A percentile compares a stretch with the other conserved stretches of the same genome.
These are phyloP conservation scores for Danio kyathit DNA, from an alignment of 2,797 vertebrate species.

Conservation along the genomic window DNA sequence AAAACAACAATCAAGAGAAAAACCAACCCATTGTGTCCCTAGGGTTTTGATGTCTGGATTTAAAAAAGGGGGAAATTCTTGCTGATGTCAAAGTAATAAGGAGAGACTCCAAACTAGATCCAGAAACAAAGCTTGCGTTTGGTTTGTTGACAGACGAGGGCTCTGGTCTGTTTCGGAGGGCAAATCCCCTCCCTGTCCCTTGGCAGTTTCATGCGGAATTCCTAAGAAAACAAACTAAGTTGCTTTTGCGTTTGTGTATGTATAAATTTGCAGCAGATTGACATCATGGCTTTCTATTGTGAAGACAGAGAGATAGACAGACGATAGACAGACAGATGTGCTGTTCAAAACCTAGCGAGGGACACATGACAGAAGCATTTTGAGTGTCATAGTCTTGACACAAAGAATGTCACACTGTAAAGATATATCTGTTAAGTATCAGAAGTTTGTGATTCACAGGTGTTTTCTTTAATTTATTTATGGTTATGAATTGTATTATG, in stretches of 20 bases:
- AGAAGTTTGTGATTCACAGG: too few relatives aligned
- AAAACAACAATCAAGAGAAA: background rate
- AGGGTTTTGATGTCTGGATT: background rate
- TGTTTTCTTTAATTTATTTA: too few relatives aligned
- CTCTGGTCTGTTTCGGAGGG: conserved; percentile 49
- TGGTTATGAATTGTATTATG: too few relatives aligned
- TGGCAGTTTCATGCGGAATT: conserved; percentile 38
- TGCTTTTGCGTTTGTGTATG: conserved; percentile 30
- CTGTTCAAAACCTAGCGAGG: background rate
- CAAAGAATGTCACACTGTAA: background rate
- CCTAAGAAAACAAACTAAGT: conserved; percentile 48
- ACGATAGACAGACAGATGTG: background rate
- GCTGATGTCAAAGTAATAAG: conserved; percentile 41
- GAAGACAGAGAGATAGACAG: conserved; percentile 9
- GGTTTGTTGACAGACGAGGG: conserved; percentile 34
- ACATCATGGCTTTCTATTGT: conserved; percentile 18
- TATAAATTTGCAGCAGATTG: conserved; percentile 33
- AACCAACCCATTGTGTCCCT: background rate
- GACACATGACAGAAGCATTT: background rate
- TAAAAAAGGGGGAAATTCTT: conserved; percentile 33
- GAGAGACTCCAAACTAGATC: conserved; percentile 23
- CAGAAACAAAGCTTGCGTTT: conserved; percentile 31
- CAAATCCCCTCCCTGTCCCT: conserved; percentile 35
- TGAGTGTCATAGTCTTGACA: background rate
- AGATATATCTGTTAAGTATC: too few relatives aligned